Base-by-base conservation (phyloP, 2,113 vertebrate species). In the Pelobates fuscus region DNA sequence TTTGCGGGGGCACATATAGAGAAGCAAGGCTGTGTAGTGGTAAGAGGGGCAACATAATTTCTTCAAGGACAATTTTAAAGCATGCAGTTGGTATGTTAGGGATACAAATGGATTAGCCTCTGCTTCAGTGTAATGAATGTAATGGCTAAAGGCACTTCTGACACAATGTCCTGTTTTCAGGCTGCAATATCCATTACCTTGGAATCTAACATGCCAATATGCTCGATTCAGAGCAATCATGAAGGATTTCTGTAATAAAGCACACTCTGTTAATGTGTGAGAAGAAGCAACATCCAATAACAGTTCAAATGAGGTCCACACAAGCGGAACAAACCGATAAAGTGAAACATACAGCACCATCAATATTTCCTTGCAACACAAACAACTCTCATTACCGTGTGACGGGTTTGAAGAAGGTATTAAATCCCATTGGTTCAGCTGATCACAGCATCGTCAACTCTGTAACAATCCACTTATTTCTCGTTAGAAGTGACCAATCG, bases 61-160 rank as follows among this genome's bases (percentile, higher is more conserved):
- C 37, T 23, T 59, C 71, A 59, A 58, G 46, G 52, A 67, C 63
- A 46, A 27, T 32, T 27, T 49, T 63, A 15, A 21, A 10, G 30
- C 24, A 17, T 7, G 52, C 49, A 43, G 20, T 37, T 2, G 8
- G 18, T 27, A 65, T 26, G 29, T 41, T 26, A 57, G 15, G 21
- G 63, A 65, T 44, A 67, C 71, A 75, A 75, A 66, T 75, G 63
- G 71, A 73, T 64, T 55, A 46, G 18, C 37, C 71, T 67, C 54
- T 3, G 49, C 32, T 20, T 4, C 17, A 24, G 71, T 14, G 30
- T 65, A 66, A 74, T 67, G 52, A 74, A 74, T 74, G 71, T 74
- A 26, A 65, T 43, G 49, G 62, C 52, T 62, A 67, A 59, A 20
- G 49, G 62, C 71, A 29, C 44, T 66, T 44, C 62, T 74, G 62